phyloP scores from a whole-genome alignment of 2,113 vertebrate species.

The Sialia sialis region DNA sequence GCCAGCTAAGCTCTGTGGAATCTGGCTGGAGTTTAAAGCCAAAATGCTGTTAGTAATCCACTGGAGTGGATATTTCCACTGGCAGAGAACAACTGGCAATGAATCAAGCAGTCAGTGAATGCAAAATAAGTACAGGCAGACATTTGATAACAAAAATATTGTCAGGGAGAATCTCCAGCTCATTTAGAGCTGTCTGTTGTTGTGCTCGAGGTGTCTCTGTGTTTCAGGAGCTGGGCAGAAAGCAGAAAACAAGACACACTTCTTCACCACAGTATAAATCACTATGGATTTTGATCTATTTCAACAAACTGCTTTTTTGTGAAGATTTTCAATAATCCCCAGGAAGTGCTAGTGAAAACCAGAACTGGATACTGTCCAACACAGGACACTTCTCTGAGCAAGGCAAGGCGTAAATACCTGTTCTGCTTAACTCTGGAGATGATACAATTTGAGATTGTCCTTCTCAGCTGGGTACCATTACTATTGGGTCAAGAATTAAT shows the following conservation, averaged over 20 bases:
- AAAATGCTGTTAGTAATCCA: neutral
- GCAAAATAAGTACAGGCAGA: constrained; percentile 10
- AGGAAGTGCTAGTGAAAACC: neutral
- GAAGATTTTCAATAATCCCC: neutral
- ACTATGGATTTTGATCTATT: neutral
- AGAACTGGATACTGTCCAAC: neutral
- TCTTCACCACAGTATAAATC: neutral
- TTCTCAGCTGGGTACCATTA: neutral
- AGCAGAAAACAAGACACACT: neutral
- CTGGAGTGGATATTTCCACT: neutral
- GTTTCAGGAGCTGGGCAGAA: neutral
- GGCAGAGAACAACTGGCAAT: neutral
- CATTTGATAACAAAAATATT: constrained; percentile 30
- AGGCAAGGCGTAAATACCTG: neutral
- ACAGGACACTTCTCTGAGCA: neutral
- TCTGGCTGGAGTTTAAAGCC: neutral
- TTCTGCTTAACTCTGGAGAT: neutral
- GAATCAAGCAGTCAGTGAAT: constrained; percentile 5
- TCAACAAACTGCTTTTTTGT: neutral
- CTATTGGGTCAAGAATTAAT: neutral
- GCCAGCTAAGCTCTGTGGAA: neutral
- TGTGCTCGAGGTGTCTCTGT: neutral
- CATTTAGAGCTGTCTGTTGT: neutral
- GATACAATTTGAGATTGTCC: neutral
- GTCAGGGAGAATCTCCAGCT: neutral